phyloP scores from a whole-genome alignment of 2,888 invertebrate species.

The Ophion ellenae region DNA sequence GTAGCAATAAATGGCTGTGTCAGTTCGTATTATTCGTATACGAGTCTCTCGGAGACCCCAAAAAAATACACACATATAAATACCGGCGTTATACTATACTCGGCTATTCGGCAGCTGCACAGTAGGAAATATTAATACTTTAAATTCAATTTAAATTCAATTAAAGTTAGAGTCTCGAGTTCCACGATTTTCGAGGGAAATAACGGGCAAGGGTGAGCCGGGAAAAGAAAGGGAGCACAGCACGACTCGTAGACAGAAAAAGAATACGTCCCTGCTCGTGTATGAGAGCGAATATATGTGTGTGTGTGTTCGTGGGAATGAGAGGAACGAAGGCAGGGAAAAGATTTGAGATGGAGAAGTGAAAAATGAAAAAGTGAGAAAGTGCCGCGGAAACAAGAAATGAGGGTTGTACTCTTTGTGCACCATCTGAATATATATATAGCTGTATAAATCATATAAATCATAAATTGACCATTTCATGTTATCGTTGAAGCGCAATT shows the following conservation, averaged over 20 bases:
- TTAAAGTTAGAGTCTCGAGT: slow-evolving; percentile 75
- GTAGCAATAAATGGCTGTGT: slow-evolving; percentile 43
- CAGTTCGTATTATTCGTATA: slow-evolving; percentile 47
- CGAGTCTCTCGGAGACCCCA: slow-evolving; percentile 51
- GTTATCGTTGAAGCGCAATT: slow-evolving; percentile 1
- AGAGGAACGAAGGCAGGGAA: slow-evolving; percentile 22
- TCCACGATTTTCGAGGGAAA: slow-evolving; percentile 57
- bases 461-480: background rate
- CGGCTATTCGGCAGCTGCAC: slow-evolving; percentile 54
- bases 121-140: slow-evolving; percentile 78
- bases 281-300: background rate
- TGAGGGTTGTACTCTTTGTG: background rate
- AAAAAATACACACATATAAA: slow-evolving; percentile 45
- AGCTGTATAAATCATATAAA: background rate
- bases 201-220: slow-evolving; percentile 35
- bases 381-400: slow-evolving; percentile 22
- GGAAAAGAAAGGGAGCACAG: slow-evolving; percentile 29
- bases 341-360: slow-evolving; percentile 29
- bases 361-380: slow-evolving; percentile 24
- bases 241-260: slow-evolving; percentile 23
- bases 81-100: slow-evolving; percentile 64
- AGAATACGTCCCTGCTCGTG: slow-evolving; percentile 18
- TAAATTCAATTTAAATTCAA: slow-evolving; percentile 81
- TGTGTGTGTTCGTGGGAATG: background rate
- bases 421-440: slow-evolving; percentile 10